These are phyloP conservation scores for Bungarus multicinctus DNA, from an alignment of 2,113 vertebrate genomes.

Conservation along the genomic window DNA sequence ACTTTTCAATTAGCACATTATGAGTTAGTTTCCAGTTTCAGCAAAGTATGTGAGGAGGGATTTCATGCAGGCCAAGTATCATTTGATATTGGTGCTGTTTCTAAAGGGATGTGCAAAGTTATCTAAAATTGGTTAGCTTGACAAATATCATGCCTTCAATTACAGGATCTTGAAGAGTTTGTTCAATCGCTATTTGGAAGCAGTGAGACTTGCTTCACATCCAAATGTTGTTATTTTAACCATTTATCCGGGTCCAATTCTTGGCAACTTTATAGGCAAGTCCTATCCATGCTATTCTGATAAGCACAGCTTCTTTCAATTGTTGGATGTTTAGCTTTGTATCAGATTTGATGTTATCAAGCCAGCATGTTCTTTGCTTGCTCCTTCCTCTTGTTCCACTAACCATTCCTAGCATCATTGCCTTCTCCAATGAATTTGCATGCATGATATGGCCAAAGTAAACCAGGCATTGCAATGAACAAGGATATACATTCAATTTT, in stretches of 20 bases:
- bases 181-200: not conserved
- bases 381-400: not conserved
- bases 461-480: not conserved
- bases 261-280: not conserved
- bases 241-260: not conserved
- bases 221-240: not conserved
- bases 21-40: constrained; percentile 30
- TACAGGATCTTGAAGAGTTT: not conserved
- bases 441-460: not conserved
- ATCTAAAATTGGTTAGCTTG: not conserved
- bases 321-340: not conserved
- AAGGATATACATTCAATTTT: not conserved
- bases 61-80: constrained; percentile 9
- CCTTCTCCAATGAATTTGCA: not conserved
- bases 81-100: not conserved
- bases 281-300: not conserved
- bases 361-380: not conserved
- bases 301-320: not conserved
- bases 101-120: not conserved
- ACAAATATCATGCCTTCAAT: not conserved
- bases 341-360: not conserved
- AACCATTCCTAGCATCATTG: not conserved
- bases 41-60: constrained; percentile 11
- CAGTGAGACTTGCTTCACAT: not conserved
- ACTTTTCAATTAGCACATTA: constrained; percentile 43